phyloP scores from a whole-genome alignment of 2,888 invertebrate species.

The Drosophila seclusa region DNA sequence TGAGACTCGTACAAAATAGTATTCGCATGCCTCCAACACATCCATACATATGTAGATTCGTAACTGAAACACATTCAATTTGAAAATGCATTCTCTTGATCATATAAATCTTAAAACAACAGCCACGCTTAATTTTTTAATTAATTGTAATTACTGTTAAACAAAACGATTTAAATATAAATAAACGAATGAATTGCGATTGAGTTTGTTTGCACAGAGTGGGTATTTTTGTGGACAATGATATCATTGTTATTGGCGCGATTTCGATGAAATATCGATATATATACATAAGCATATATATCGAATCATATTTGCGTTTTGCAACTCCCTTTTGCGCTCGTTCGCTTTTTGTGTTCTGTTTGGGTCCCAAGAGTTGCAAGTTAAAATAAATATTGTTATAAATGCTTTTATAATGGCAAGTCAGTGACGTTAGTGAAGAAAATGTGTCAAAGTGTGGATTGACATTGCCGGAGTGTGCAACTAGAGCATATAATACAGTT shows the following conservation, averaged over 20 bases:
- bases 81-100: constrained; percentile 69
- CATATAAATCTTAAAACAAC: constrained; percentile 68
- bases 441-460: constrained; percentile 19
- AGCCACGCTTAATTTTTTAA: constrained; percentile 78
- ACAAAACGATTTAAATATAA: constrained; percentile 71
- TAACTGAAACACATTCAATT: constrained; percentile 72
- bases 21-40: constrained; percentile 55
- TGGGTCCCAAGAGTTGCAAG: constrained; percentile 41
- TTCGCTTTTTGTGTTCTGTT: constrained; percentile 48
- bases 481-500: constrained; percentile 22
- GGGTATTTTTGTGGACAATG: background rate
- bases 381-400: constrained; percentile 25
- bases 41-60: constrained; percentile 67
- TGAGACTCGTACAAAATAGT: constrained; percentile 62
- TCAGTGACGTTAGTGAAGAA: constrained; percentile 18
- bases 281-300: constrained; percentile 14
- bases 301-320: constrained; percentile 35
- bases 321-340: constrained; percentile 28
- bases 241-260: background rate
- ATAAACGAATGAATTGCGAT: constrained; percentile 53
- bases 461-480: constrained; percentile 4
- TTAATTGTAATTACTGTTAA: constrained; percentile 77
- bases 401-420: constrained; percentile 23
- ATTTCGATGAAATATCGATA: constrained; percentile 21
- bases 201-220: constrained; percentile 2